Evolutionary conservation across 1,140 invertebrate species (phyloP).

Genomic region (Pachypeltis micranthus): DNA sequence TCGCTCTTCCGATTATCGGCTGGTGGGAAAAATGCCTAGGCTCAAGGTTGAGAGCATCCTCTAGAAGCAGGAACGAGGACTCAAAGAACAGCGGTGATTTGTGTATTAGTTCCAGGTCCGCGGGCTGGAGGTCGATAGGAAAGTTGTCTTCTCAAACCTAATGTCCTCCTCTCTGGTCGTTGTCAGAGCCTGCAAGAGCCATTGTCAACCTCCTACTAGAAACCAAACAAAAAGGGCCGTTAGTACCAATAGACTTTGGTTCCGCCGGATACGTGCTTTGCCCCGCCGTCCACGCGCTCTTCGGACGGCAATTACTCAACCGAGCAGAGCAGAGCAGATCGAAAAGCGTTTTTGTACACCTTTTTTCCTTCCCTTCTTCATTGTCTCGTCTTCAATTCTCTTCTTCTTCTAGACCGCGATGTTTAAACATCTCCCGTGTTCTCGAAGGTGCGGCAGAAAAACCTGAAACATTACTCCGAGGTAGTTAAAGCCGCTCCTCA

Average conservation of each 20-base stretch:
- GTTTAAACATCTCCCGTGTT: too few species aligned
- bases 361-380: too few species aligned
- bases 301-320: neutral
- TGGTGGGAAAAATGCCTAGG: neutral
- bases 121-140: neutral
- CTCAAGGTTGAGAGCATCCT: neutral
- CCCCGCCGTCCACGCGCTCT: conserved; percentile 3
- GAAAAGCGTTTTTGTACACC: too few species aligned
- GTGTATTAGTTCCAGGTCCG: neutral
- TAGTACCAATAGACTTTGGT: conserved; percentile 3
- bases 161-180: neutral
- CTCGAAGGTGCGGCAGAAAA: too few species aligned
- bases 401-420: too few species aligned
- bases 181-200: neutral
- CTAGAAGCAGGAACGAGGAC: neutral
- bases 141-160: neutral
- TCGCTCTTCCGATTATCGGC: neutral
- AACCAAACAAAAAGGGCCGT: conserved; percentile 1
- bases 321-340: too few species aligned
- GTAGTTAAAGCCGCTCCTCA: too few species aligned
- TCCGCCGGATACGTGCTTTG: conserved; percentile 4
- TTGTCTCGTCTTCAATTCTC: too few species aligned
- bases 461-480: too few species aligned
- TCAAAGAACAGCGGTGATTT: neutral
- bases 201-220: neutral